Evolutionary conservation across 2,888 invertebrate genomes (phyloP), one percentile per base, ranked within the genome.

Genomic region (Amblyjoppa proteus): DNA sequence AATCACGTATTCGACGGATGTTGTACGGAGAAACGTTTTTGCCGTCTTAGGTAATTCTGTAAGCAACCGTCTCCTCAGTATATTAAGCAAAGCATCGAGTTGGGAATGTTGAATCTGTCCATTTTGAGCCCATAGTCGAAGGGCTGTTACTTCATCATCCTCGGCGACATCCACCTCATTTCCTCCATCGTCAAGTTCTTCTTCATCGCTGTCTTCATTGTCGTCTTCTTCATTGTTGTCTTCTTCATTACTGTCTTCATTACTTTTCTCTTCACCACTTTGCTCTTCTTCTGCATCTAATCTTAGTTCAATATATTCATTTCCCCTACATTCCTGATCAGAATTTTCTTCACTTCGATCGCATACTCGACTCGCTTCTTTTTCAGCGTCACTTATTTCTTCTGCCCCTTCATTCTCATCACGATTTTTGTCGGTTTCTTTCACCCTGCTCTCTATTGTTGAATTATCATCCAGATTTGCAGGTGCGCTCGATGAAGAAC

Each of bases 101-200:
- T 66, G 66, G 1, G 34, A n/a, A 13, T 51, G 66, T 34, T 38
- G 51, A 25, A 76, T 64, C 6, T 53, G 41, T 13, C 68, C n/a
- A 31, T 41, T 45, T 41, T 49, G 56, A 7, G 73, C 74, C 73
- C 73, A 81, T 20, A 56, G n/a, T 7, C 73, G 68, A 28, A 73
- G 31, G 3, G 49, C 69, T 45, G n/a, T n/a, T n/a, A 58, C 9
- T n/a, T 78, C 77, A 31, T n/a, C 41, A 9, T 45, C 6, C 1
- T 58, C 56, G 9, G 31, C 41, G 25, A 45, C 58, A 13, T 49
- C 41, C 56, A 68, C 80, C 16, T 64, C 75, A 34, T 71, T 53
- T 71, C n/a, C 38, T n/a, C n/a, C 16, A 16, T 78, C 70, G 56
- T 70, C 25, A 53, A 34, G 38, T 38, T 77, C 77, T 66, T 77